A percentile compares a stretch with the other conserved stretches of the same genome.
Evolutionary conservation across 2,113 vertebrate species (phyloP).

Genomic region (Prolemur simus): DNA sequence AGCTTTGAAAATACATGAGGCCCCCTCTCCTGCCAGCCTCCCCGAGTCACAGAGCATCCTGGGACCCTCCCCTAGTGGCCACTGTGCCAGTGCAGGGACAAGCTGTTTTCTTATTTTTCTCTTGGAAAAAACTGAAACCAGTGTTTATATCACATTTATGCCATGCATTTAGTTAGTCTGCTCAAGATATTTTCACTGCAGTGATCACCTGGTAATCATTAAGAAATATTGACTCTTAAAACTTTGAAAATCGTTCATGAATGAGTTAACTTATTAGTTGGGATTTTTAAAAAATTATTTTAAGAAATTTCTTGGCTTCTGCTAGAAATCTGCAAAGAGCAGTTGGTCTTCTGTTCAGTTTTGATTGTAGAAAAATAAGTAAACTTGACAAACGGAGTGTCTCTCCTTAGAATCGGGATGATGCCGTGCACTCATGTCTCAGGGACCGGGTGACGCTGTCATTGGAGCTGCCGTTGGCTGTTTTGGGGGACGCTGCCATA

Average conservation of each 20-base stretch:
- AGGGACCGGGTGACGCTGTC: rapidly evolving
- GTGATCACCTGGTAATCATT: neutral
- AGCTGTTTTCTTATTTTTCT: neutral
- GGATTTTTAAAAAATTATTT: neutral
- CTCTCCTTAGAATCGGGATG: neutral
- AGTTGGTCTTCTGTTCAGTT: neutral
- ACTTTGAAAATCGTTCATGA: neutral
- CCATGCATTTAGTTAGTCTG: neutral
- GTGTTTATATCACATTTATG: too few species aligned
- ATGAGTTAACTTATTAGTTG: neutral
- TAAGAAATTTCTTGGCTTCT: neutral
- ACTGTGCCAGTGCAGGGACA: neutral
- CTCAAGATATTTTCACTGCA: rapidly evolving
- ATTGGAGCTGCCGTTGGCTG: neutral
- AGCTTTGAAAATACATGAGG: rapidly evolving
- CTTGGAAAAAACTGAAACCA: neutral
- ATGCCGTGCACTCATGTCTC: neutral
- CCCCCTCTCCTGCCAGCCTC: rapidly evolving
- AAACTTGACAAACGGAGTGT: too few species aligned
- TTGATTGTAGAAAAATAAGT: neutral
- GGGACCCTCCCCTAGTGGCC: too few species aligned
- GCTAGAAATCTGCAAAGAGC: neutral
- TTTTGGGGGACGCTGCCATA: too few species aligned
- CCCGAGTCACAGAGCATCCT: rapidly evolving
- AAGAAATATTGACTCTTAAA: neutral